phyloP scores from a whole-genome alignment of 2,113 vertebrate genomes.

The Hepsetus odoe region DNA sequence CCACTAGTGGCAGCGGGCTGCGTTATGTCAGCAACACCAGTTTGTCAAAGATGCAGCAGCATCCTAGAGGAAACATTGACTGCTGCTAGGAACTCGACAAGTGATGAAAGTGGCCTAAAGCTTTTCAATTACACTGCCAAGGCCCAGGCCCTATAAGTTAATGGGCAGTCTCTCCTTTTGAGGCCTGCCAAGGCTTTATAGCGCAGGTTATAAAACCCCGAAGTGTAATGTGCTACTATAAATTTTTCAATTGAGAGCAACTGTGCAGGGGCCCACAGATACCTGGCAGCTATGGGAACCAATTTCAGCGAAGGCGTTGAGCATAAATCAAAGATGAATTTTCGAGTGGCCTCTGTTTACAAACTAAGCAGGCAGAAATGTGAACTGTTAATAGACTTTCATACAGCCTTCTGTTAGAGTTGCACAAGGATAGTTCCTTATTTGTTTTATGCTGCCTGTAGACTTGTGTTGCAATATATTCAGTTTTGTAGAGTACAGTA shows the following conservation, averaged over 20 bases:
- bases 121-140: conserved; percentile 87
- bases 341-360: conserved; percentile 64
- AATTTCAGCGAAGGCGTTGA: conserved; percentile 68
- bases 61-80: conserved; percentile 88
- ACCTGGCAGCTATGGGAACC: conserved; percentile 68
- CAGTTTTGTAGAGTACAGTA: background rate
- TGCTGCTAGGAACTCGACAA: conserved; percentile 88
- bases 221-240: conserved; percentile 77
- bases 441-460: conserved; percentile 13
- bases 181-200: conserved; percentile 78
- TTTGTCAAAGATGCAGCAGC: conserved; percentile 82
- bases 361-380: conserved; percentile 66
- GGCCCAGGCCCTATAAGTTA: conserved; percentile 87
- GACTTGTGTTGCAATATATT: no score
- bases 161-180: conserved; percentile 79
- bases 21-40: conserved; percentile 85
- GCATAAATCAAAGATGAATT: conserved; percentile 66
- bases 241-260: conserved; percentile 75
- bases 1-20: conserved; percentile 72
- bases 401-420: conserved; percentile 60
- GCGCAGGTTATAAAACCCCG: conserved; percentile 74
- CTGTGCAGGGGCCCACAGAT: conserved; percentile 70
- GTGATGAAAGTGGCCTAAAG: conserved; percentile 93
- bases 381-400: conserved; percentile 58
- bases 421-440: background rate